These are phyloP conservation scores for Pseudorectes ferrugineus DNA, from an alignment of 2,113 vertebrate genomes.

Conservation along the genomic window DNA sequence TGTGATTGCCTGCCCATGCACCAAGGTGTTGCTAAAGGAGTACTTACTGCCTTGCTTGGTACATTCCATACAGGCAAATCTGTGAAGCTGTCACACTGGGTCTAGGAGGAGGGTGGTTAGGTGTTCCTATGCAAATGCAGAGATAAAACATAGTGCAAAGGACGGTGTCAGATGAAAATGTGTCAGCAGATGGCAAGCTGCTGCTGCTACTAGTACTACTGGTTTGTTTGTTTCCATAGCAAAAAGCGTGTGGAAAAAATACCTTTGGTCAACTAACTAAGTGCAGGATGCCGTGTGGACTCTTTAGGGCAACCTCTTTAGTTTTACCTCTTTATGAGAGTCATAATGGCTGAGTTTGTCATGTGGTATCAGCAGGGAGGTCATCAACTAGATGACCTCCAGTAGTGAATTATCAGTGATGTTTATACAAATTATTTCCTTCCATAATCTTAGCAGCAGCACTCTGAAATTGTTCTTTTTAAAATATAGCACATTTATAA, in stretches of 20 bases:
- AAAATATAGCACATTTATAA: not conserved
- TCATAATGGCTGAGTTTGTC: not conserved
- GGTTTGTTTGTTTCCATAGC: not conserved
- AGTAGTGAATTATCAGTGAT: not conserved
- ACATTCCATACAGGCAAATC: not conserved
- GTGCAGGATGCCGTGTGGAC: not conserved
- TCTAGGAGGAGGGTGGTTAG: not conserved
- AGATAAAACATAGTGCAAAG: not conserved
- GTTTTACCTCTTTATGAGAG: not conserved
- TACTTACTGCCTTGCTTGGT: not conserved
- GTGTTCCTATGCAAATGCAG: not conserved
- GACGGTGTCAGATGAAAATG: not conserved
- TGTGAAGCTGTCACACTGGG: fast-evolving
- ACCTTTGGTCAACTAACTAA: not conserved
- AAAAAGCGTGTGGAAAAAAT: not conserved
- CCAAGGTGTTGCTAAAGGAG: not conserved
- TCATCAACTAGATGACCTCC: not conserved
- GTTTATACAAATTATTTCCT: not conserved
- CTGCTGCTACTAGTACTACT: not conserved
- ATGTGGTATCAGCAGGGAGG: not conserved
- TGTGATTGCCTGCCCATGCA: not conserved
- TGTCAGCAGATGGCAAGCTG: not conserved
- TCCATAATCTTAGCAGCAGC: not conserved
- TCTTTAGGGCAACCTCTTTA: not conserved
- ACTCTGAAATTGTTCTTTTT: not conserved